Conservation (phyloP, 2,888 invertebrate species). For the Dyspetes luteomarginatus region DNA sequence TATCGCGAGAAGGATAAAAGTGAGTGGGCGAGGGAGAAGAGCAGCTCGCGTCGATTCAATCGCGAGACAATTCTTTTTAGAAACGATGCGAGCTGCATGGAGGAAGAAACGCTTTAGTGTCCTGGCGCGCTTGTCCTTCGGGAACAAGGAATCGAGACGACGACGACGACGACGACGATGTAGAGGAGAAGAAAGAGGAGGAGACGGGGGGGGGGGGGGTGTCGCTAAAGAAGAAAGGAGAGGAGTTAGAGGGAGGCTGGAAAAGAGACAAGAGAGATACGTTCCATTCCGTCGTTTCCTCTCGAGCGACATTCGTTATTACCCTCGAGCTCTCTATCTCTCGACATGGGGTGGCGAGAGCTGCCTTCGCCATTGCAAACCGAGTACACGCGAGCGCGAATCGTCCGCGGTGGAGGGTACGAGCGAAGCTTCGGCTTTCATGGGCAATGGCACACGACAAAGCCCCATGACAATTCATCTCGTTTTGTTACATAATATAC, state of each 20-base stretch:
- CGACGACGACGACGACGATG: neutral
- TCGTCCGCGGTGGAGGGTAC: conserved; percentile 19
- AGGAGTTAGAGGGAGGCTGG: conserved; percentile 5
- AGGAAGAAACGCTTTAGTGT: conserved; percentile 37
- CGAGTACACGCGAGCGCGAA: conserved; percentile 21
- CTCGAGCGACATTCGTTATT: conserved; percentile 64
- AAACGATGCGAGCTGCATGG: conserved; percentile 27
- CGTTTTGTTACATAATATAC: neutral
- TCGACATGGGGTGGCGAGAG: conserved; percentile 18
- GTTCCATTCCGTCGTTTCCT: conserved; percentile 59
- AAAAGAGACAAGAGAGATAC: conserved; percentile 40
- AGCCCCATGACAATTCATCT: neutral
- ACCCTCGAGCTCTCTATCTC: conserved; percentile 52
- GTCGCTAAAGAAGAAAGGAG: neutral
- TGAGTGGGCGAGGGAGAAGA: neutral
- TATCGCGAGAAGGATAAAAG: conserved; percentile 36
- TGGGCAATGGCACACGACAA: conserved; percentile 52
- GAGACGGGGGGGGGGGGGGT: conserved; percentile 8
- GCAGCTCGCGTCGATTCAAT: conserved; percentile 33
- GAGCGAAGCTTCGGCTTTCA: conserved; percentile 48
- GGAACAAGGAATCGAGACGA: conserved; percentile 46
- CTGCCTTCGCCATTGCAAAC: conserved; percentile 45
- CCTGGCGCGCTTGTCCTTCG: conserved; percentile 45
- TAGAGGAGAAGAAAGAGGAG: neutral
- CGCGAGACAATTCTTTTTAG: conserved; percentile 41